Conservation (phyloP, 2,113 vertebrate genomes). For the Stomatorhinus ivindoensis region DNA sequence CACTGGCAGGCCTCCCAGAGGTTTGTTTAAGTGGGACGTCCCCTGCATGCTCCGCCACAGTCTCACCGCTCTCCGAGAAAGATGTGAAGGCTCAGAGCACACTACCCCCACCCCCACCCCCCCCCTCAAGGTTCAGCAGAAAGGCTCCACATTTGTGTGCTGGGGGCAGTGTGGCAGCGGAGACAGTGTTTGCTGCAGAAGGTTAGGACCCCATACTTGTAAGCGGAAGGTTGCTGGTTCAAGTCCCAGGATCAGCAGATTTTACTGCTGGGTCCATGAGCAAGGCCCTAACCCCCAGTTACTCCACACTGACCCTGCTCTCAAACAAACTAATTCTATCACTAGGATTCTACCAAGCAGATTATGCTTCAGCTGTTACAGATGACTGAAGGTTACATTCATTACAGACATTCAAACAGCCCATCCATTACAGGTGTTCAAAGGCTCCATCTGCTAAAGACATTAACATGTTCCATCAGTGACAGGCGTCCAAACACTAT, state of each 20-base stretch:
- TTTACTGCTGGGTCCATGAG: background rate
- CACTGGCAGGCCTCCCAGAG: constrained; percentile 10
- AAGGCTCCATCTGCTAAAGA: background rate
- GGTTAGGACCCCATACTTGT: background rate
- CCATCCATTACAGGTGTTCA: background rate
- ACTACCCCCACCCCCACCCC: background rate
- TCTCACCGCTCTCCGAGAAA: background rate
- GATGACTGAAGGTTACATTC: background rate
- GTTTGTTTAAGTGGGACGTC: constrained; percentile 17
- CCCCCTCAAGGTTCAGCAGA: background rate
- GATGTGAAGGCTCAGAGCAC: background rate
- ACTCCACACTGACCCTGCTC: background rate
- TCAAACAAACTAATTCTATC: background rate
- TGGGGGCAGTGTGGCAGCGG: background rate
- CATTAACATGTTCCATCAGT: background rate
- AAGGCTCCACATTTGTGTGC: background rate
- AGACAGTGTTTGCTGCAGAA: background rate
- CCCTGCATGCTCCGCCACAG: constrained; percentile 4
- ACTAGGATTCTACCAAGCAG: background rate
- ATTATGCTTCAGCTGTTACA: background rate
- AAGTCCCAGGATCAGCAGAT: background rate
- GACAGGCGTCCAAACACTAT: background rate
- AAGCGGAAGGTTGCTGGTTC: background rate
- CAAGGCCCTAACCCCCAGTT: background rate
- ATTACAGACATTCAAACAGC: background rate